Evolutionary conservation across 2,888 invertebrate genomes (phyloP), one percentile per base, ranked within the genome.

Genomic region (Unio delphinus): DNA sequence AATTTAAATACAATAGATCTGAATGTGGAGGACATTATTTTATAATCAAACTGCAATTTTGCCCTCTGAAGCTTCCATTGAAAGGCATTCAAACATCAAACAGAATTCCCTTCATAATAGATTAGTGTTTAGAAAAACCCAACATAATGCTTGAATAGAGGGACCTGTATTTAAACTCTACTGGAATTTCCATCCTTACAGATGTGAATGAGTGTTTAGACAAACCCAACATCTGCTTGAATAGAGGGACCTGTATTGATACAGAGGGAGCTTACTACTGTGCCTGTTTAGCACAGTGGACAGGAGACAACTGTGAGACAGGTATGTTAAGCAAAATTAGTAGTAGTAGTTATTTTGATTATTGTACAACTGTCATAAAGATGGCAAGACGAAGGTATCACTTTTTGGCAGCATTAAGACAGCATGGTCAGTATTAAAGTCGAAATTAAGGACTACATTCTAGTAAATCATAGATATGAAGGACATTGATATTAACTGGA

Each of bases 221-320:
- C 23, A 55, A 55, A 26, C 26, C 68, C 28, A 65, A 56, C n/a
- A 73, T 79, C 23, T 81, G 81, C 69, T 54, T 70, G 63, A 78
- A 81, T 72, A 76, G 76, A 55, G 81, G 77, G 1, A 72, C 70
- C 8, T 81, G 81, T 69, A 79, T 80, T 64, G 80, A 81, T 64
- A 80, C 75, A 20, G 79, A 76, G 55, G 81, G 80, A 11, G 73
- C 78, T 0, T 81, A 74, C 66, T 64, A 71, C 6, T 81, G 81
- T 67, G 74, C 73, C 30, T 81, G 81, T 71, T 73, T 73, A 1
- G 67, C 68, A 0, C 98, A 98, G 88, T 96, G 96, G 87, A 94
- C 95, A 2, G 97, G 97, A 81, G 96, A 96, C 26, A 95, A 95
- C 83, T 98, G 98, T 89, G 95, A 97, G 90, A 80, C 75, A 70